Evolutionary conservation across 2,113 vertebrate genomes (phyloP), one percentile per base, ranked within the genome.

Genomic region (Cichladusa arquata): DNA sequence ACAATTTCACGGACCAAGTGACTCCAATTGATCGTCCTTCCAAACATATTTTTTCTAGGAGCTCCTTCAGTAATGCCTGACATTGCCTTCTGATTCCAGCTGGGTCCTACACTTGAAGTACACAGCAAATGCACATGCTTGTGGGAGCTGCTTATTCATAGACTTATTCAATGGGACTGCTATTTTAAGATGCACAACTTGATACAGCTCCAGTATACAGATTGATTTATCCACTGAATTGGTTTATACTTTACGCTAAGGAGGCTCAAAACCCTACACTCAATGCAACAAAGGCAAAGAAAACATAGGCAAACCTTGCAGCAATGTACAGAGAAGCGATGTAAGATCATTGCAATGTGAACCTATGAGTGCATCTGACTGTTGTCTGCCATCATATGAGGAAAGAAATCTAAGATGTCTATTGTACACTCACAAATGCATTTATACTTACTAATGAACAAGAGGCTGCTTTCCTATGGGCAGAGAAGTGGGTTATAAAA

Each of bases 101-200:
- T 67, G 80, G 44, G 76, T 92, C 23, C 60, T 48, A 42, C 3
- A 0, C 45, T 95, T 51, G 36, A 40, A 54, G 85, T 61, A 83
- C 13, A 14, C 48, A 70, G 73, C 57, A 65, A 90, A 73, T 31
- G 94, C 36, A 76, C 47, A 13, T 60, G 51, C 56, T 57, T 71
- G 44, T 34, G 60, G 71, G 62, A 76, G 80, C 80, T 83, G 77
- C 57, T 84, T 88, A 42, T 54, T 90, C 80, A 58, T 6, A 48
- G 53, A 20, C 34, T 44, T 65, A 38, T 14, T 95, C 89, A 93
- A 61, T 69, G 61, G 67, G 22, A 72, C 38, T 89, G 54, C 92
- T 91, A 86, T 96, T 88, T 94, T 79, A 79, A 87, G 57, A 79
- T 34, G 74, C 51, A 64, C 31, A 94, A 20, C 29, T 78, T 83